Conservation (phyloP, 2,113 vertebrate genomes). For the Corythornis cristatus region DNA sequence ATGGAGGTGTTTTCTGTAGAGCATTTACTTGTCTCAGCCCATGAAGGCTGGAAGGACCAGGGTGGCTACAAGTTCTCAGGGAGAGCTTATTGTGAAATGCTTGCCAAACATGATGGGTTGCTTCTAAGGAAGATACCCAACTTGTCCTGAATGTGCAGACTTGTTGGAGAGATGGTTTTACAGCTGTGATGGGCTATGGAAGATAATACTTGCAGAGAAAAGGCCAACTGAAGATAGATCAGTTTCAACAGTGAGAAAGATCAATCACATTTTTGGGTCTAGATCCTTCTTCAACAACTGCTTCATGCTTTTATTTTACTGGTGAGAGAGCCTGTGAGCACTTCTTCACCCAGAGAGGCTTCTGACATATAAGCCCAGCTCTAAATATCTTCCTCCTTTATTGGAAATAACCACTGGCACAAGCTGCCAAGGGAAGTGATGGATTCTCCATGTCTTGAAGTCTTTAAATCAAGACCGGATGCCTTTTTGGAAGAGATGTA, state of each 20-base stretch:
- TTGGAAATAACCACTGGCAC: slow-evolving; percentile 49
- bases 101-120: neutral
- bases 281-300: neutral
- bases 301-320: neutral
- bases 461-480: slow-evolving; percentile 58
- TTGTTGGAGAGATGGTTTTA: neutral
- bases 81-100: neutral
- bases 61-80: neutral
- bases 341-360: neutral
- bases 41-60: neutral
- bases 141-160: neutral
- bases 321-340: neutral
- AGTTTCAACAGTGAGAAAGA: neutral
- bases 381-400: slow-evolving; percentile 30
- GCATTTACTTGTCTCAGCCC: neutral
- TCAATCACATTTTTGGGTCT: neutral
- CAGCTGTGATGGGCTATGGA: rapidly evolving
- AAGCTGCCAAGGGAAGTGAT: slow-evolving; percentile 55
- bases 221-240: neutral
- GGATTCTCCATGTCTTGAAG: slow-evolving; percentile 58
- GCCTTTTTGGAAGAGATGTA: neutral
- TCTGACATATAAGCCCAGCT: neutral
- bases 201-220: neutral
- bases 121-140: neutral
- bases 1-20: neutral